These are phyloP conservation scores for Lynx canadensis DNA, from an alignment of 2,113 vertebrate species.

Conservation along the genomic window DNA sequence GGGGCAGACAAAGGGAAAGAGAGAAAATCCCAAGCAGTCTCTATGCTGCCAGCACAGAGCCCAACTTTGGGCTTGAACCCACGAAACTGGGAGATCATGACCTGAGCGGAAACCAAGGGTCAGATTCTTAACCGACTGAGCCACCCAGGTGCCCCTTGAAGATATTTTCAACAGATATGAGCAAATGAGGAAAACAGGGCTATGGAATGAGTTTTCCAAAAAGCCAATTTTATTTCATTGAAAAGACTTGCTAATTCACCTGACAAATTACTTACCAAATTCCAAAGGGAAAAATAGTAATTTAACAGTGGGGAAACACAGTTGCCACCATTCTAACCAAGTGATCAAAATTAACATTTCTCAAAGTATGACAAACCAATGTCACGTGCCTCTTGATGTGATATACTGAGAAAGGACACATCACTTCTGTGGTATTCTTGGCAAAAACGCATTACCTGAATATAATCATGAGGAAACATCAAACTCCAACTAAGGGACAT, in stretches of 20 bases:
- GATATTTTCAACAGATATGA: not conserved
- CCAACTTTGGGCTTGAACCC: too few relatives aligned
- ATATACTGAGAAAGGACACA: slow-evolving; percentile 9
- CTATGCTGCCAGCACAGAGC: too few relatives aligned
- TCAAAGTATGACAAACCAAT: slow-evolving; percentile 26
- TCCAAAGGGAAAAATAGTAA: slow-evolving; percentile 26
- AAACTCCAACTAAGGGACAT: not conserved
- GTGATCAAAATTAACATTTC: slow-evolving; percentile 13
- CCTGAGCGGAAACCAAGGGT: too few relatives aligned
- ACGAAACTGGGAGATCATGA: too few relatives aligned
- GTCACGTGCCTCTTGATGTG: not conserved
- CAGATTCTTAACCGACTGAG: too few relatives aligned
- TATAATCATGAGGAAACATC: slow-evolving; percentile 30
- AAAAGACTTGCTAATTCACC: slow-evolving; percentile 33
- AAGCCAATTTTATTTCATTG: slow-evolving; percentile 12
- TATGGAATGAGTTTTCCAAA: not conserved
- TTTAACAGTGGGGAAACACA: not conserved
- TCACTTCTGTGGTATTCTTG: slow-evolving; percentile 33
- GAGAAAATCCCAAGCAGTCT: too few relatives aligned
- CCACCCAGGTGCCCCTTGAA: not conserved
- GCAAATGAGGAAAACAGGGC: not conserved
- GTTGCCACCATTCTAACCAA: not conserved
- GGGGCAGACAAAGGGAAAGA: not conserved
- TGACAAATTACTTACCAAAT: slow-evolving; percentile 40
- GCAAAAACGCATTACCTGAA: not conserved